These are phyloP conservation scores for Microcebus lehilahytsara DNA, from an alignment of 2,113 vertebrate genomes.

Conservation along the genomic window DNA sequence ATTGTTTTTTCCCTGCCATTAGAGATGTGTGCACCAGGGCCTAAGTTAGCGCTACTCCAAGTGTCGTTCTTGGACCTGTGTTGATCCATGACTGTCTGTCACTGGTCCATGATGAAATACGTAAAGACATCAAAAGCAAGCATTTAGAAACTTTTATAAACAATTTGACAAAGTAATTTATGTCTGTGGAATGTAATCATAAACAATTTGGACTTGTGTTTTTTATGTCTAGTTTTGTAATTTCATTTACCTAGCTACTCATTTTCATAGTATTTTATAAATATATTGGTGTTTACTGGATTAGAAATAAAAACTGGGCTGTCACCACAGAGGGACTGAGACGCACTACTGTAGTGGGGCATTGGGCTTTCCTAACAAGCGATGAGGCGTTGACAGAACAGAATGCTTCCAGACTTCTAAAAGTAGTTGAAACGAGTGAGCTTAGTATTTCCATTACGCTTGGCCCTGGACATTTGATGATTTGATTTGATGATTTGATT, in stretches of 20 bases:
- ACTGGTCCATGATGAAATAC: neutral
- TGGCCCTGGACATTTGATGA: neutral
- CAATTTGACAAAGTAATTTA: neutral
- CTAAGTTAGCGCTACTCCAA: neutral
- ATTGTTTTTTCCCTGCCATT: neutral
- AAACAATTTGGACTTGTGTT: neutral
- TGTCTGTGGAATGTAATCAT: neutral
- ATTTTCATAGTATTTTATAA: constrained; percentile 4
- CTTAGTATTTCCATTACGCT: neutral
- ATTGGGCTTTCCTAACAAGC: neutral
- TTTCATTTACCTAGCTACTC: neutral
- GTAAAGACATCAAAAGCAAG: neutral
- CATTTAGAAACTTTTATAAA: neutral
- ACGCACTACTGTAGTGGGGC: neutral
- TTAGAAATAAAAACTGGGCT: neutral
- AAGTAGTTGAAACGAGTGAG: neutral
- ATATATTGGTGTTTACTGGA: neutral
- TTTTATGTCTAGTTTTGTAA: neutral
- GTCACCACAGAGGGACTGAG: neutral
- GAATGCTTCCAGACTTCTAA: neutral
- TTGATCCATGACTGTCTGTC: neutral
- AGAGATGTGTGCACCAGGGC: neutral
- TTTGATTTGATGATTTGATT: neutral
- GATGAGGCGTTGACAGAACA: neutral
- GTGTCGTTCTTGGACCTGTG: neutral